These are phyloP conservation scores for Rousettus madagascariensis DNA, from an alignment of 2,797 vertebrate genomes.

Conservation along the genomic window DNA sequence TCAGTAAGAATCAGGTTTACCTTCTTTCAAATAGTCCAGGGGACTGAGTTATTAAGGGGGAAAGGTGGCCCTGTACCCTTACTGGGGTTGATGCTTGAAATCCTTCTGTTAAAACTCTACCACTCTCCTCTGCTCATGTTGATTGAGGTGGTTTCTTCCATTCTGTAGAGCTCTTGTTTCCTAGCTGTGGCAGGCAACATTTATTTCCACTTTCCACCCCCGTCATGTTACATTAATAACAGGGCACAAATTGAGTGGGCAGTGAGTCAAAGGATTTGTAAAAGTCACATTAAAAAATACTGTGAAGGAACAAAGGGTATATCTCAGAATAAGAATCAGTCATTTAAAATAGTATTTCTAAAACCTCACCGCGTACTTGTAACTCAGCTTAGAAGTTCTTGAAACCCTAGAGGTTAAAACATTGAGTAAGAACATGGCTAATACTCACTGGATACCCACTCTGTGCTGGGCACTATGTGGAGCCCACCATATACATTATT, in stretches of 20 bases:
- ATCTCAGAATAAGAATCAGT: neutral
- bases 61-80: neutral
- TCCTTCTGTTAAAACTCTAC: neutral
- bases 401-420: neutral
- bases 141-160: neutral
- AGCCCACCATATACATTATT: neutral
- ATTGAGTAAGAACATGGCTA: neutral
- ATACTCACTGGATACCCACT: neutral
- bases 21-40: neutral
- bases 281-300: conserved; percentile 32
- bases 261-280: conserved; percentile 23
- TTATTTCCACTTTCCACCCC: neutral
- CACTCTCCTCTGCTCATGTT: neutral
- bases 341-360: conserved; percentile 11
- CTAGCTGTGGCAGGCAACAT: neutral
- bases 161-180: neutral
- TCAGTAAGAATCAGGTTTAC: conserved; percentile 26
- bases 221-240: neutral
- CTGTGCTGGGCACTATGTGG: neutral
- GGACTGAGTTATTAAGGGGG: neutral
- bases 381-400: neutral
- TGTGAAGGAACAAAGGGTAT: neutral
- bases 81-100: neutral
- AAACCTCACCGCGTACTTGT: neutral
- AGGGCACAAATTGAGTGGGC: neutral